A percentile compares a stretch with the other conserved stretches of the same genome.
These are phyloP conservation scores for Cylas formicarius DNA, from an alignment of 1,140 invertebrate genomes.

Conservation along the genomic window DNA sequence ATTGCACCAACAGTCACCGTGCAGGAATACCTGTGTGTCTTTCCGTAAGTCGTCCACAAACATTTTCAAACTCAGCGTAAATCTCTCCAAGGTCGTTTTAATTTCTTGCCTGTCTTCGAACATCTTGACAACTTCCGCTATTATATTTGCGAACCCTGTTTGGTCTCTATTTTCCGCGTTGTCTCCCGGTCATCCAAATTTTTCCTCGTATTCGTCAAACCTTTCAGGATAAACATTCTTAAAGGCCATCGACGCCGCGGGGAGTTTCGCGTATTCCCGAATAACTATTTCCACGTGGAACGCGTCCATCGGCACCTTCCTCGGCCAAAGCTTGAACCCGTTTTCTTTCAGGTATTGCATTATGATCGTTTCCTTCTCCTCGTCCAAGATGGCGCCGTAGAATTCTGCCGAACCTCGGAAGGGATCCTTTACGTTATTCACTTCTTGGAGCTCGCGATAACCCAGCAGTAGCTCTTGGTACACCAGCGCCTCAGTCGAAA, in stretches of 20 bases:
- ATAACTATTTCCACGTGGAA: conserved; percentile 45
- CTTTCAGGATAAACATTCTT: conserved; percentile 39
- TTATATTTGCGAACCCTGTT: conserved; percentile 5
- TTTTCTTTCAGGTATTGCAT: no score
- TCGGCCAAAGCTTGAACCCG: conserved; percentile 44
- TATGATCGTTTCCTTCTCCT: no score
- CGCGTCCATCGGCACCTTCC: conserved; percentile 42
- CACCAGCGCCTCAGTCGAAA: no score
- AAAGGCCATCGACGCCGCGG: conserved; percentile 47
- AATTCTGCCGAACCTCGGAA: no score
- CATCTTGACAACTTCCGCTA: conserved; percentile 17
- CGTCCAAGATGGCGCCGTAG: no score
- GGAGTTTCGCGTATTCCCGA: conserved; percentile 47
- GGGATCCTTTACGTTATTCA: no score
- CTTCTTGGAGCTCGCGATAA: no score
- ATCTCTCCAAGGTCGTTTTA: no score
- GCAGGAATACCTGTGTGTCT: conserved; percentile 41
- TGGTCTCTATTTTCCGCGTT: conserved; percentile 14
- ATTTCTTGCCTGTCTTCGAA: conserved; percentile 14
- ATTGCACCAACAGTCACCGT: conserved; percentile 50
- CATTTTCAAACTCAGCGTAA: no score
- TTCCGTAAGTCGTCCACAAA: conserved; percentile 3
- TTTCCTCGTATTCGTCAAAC: conserved; percentile 20
- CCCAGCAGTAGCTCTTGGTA: no score
- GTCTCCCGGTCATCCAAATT: conserved; percentile 30